A percentile compares a stretch with the other conserved stretches of the same genome.
phyloP scores from a whole-genome alignment of 2,113 vertebrate species.

The Chaetura pelagica region DNA sequence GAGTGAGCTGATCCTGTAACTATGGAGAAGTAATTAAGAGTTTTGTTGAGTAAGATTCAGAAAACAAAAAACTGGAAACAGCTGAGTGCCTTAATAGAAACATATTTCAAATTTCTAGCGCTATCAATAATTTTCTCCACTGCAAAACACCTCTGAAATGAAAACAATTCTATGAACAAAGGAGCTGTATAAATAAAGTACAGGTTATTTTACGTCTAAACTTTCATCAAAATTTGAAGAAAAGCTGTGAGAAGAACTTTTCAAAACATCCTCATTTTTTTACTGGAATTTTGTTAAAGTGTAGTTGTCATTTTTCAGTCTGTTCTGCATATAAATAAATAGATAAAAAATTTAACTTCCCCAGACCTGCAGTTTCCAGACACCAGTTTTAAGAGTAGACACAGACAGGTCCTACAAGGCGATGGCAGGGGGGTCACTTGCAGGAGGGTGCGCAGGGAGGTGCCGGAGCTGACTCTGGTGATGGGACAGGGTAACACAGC shows the following conservation, averaged over 20 bases:
- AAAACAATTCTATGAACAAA: neutral
- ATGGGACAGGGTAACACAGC: neutral
- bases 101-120: neutral
- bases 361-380: neutral
- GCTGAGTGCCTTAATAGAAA: neutral
- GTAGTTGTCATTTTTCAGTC: neutral
- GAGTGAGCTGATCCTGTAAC: neutral
- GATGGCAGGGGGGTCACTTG: neutral
- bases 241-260: neutral
- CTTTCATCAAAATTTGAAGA: neutral
- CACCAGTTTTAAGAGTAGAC: neutral
- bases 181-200: neutral
- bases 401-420: accelerated
- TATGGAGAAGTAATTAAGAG: neutral
- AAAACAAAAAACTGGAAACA: neutral
- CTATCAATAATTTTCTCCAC: neutral
- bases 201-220: neutral
- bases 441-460: accelerated
- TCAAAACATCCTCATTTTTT: neutral
- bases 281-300: neutral
- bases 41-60: slow-evolving; percentile 11
- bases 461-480: neutral
- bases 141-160: neutral
- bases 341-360: neutral
- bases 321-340: neutral